Base-by-base conservation (phyloP, 2,888 invertebrate genomes). In the Cordylochernes scorpioides region DNA sequence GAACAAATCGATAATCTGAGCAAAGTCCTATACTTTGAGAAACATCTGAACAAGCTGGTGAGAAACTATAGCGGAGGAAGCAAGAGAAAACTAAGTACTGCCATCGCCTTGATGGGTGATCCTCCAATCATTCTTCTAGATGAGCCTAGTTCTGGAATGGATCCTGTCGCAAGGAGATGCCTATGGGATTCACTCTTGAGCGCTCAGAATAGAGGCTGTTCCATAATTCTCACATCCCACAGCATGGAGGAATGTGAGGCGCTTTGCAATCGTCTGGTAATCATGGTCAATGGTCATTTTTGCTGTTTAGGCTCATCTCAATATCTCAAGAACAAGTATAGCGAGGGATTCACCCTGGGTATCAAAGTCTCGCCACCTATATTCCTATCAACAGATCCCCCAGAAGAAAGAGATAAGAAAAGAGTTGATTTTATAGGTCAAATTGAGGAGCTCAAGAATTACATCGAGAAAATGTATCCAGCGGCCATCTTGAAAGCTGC, bases 121-220 rank as follows among this genome's bases (percentile, higher is more conserved):
- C 68, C 71, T 2, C 59, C 65, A 2, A 60, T 72, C 1, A 59
- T 72, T 27, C 67, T 68, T 46, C 56, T 71, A 27, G 71, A 70
- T 50, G 68, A 68, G 4, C 60, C 61, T 7, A 60, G 60, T 3
- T 61, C 55, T 55, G 73, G 73, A 19, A 71, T 74, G 58, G 75
- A 78, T 47, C 70, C 74, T 2, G 69, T 68, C 2, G 71, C 77
- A 3, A 65, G 74, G 44, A 60, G 78, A 31, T 65, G 70, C 35
- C 60, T 82, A 8, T 80, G 80, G 80, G 61, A 70, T 43, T 67
- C 68, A 9, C 60, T 77, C 17, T 60, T 63, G 37, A 61, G 63
- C 32, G 59, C 37, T 8, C 16, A 71, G 25, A 66, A 67, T 32
- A 57, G 63, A 3, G 75, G 77, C 0, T 64, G 64, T 47, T 68